Evolutionary conservation across 2,888 invertebrate genomes (phyloP).

Genomic region (Keiferia lycopersicella): DNA sequence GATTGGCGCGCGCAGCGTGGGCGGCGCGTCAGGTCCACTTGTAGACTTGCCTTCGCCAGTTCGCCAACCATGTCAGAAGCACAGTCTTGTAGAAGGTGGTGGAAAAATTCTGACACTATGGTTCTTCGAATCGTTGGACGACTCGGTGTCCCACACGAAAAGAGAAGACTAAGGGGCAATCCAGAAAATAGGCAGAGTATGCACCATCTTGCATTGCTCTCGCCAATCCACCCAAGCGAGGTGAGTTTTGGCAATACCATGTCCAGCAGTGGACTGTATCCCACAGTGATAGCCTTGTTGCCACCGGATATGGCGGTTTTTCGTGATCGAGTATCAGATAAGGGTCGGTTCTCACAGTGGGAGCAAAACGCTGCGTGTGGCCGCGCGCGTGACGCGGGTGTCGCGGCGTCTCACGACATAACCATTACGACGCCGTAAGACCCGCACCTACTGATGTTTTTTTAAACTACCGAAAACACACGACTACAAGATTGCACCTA

Average conservation of each 20-base stretch:
- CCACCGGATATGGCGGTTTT: constrained; percentile 25
- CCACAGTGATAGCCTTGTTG: background rate
- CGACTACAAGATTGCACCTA: background rate
- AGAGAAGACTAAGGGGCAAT: too few relatives aligned
- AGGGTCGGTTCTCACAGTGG: constrained; percentile 17
- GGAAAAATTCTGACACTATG: too few relatives aligned
- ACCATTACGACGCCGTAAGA: constrained; percentile 11
- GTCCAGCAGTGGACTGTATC: background rate
- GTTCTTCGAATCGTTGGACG: too few relatives aligned
- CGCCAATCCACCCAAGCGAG: background rate
- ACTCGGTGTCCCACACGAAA: too few relatives aligned
- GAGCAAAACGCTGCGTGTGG: constrained; percentile 14
- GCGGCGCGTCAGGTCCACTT: constrained; percentile 51
- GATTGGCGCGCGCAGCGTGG: constrained; percentile 60
- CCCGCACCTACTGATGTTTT: background rate
- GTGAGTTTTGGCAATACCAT: too few relatives aligned
- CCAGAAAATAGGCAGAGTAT: too few relatives aligned
- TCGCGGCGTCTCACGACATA: constrained; percentile 21
- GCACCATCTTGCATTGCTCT: too few relatives aligned
- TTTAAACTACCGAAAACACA: background rate
- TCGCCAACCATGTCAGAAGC: too few relatives aligned
- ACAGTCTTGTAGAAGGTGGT: too few relatives aligned
- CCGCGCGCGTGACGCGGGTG: constrained; percentile 11
- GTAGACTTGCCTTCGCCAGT: too few relatives aligned
- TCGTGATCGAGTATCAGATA: constrained; percentile 7